Percentiles rank a stretch among this genome's conserved stretches.
These are phyloP conservation scores for Asteroscopus sphinx DNA, from an alignment of 2,888 invertebrate genomes.

Conservation along the genomic window DNA sequence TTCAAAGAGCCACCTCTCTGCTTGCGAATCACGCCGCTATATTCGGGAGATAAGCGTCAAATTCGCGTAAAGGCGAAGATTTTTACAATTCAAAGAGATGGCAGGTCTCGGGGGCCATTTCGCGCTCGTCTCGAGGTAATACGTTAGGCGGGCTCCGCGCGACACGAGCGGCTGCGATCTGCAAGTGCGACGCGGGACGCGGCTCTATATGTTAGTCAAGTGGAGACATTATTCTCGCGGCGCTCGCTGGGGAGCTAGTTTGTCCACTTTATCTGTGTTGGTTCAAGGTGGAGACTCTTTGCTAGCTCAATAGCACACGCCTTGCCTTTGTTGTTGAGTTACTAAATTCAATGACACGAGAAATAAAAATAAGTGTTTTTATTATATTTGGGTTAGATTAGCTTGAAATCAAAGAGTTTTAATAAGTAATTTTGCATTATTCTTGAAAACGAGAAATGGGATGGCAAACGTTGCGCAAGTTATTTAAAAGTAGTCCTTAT, in stretches of 20 bases:
- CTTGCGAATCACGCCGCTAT: conserved; percentile 39
- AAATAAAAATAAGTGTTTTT: background rate
- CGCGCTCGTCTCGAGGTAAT: conserved; percentile 53
- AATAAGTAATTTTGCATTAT: conserved; percentile 6
- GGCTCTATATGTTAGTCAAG: conserved; percentile 9
- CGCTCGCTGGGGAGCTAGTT: conserved; percentile 1
- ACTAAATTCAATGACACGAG: background rate
- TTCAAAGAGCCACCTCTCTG: conserved; percentile 36
- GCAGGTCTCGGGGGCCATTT: conserved; percentile 59
- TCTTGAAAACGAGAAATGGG: conserved; percentile 4
- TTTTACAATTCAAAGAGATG: conserved; percentile 61
- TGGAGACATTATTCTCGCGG: conserved; percentile 7
- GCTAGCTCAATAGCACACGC: background rate
- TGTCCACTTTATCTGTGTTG: conserved; percentile 11
- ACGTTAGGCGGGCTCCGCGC: conserved; percentile 40
- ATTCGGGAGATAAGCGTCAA: conserved; percentile 5
- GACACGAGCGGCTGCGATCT: conserved; percentile 11
- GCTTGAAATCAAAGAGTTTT: conserved; percentile 2
- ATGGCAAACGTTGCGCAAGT: background rate
- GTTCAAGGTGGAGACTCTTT: conserved; percentile 3
- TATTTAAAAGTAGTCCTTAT: background rate
- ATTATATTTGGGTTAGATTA: background rate
- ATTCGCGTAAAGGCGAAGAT: conserved; percentile 19
- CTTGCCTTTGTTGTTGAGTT: background rate
- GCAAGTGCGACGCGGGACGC: conserved; percentile 12